Evolutionary conservation across 2,888 invertebrate genomes (phyloP), one percentile per base, ranked within the genome.

Genomic region (Drosophila mayaguana): DNA sequence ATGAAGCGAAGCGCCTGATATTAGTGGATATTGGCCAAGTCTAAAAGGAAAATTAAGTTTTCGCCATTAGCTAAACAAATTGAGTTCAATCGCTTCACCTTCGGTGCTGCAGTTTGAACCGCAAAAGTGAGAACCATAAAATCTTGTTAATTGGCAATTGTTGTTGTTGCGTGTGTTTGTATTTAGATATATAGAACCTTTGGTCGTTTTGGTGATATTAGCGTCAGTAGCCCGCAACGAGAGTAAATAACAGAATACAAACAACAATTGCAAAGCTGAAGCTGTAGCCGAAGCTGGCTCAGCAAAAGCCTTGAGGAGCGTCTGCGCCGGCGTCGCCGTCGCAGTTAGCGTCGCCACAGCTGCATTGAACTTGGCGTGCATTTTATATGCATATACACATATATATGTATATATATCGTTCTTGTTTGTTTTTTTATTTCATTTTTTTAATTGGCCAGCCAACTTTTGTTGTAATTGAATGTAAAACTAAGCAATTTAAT

Each of bases 341-440:
- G 34, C 34, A 3, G 51, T 16, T 20, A 20, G 11, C 51, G 53
- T 14, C 25, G 42, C 14, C 36, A 40, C 55, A 56, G 56, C 42
- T 81, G 83, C 72, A 76, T 86, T 83, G 67, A 81, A 78, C 86
- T 83, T 81, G 83, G 53, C 85, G 68, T 81, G 82, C 72, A 59
- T 72, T 78, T 51, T 25, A 25, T 25, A 54, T 12, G 11, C 1
- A 7, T 8, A 40, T 8, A 20, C 14, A 32, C 6, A 32, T 20
- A 16, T 2, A 40, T n/a, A 42, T 2, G 4, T 9, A 18, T 0
- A 18, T 14, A 20, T 59, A 32, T 50, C 51, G 16, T 38, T 45
- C 16, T 51, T 43, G 34, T n/a, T 42, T 11, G 36, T 36, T 16
- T 36, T 36, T 7, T 11, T 18, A 18, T 42, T 42, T 9, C 14